Conservation (phyloP, 2,888 invertebrate species). For the Dendrolimus houi region DNA sequence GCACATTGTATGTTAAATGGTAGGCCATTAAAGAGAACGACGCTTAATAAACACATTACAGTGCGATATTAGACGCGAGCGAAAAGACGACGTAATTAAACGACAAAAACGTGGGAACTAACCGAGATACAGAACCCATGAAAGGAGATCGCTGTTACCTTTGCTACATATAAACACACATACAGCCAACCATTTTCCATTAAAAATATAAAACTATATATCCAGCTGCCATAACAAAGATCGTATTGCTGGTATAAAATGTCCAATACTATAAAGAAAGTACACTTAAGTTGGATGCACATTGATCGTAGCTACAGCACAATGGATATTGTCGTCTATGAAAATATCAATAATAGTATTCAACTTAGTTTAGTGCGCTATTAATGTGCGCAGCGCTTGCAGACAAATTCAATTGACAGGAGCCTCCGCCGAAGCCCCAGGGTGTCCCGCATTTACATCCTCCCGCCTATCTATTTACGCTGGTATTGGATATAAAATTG, state of each 20-base stretch:
- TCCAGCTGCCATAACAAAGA: slow-evolving; percentile 27
- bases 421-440: slow-evolving; percentile 58
- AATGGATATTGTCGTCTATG: slow-evolving; percentile 54
- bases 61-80: slow-evolving; percentile 65
- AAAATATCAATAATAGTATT: slow-evolving; percentile 63
- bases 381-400: slow-evolving; percentile 66
- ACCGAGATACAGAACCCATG: slow-evolving; percentile 41
- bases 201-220: too few relatives aligned
- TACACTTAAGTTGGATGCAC: slow-evolving; percentile 44
- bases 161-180: not conserved
- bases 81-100: slow-evolving; percentile 59
- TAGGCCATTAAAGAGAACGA: slow-evolving; percentile 61
- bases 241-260: slow-evolving; percentile 34
- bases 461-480: slow-evolving; percentile 64
- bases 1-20: slow-evolving; percentile 68
- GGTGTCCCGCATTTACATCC: slow-evolving; percentile 61
- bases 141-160: slow-evolving; percentile 30
- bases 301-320: slow-evolving; percentile 39
- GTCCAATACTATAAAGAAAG: slow-evolving; percentile 44
- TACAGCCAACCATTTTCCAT: too few relatives aligned
- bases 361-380: slow-evolving; percentile 63
- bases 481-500: slow-evolving; percentile 62
- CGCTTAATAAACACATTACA: slow-evolving; percentile 73
- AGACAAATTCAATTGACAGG: slow-evolving; percentile 74
- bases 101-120: slow-evolving; percentile 66